Base-by-base conservation (phyloP, 2,797 vertebrate genomes). In the Myotis myotis region DNA sequence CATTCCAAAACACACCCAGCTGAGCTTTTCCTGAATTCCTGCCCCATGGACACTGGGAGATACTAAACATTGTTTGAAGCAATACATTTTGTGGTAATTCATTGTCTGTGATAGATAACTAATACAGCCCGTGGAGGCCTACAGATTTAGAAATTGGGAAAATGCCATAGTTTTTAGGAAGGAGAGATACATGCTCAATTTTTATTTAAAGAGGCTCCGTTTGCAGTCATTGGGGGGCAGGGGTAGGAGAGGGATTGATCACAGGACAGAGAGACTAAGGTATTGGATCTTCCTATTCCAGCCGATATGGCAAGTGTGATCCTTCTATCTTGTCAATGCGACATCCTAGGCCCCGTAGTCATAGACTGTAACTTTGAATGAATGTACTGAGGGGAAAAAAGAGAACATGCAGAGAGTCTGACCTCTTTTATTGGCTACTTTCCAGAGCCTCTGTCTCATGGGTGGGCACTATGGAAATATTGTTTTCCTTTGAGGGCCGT, bases 41-140 rank as follows among this genome's bases (percentile, higher is more conserved):
- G 51, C 9, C 16, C 17, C 41, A 10, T 9, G 7, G 89, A 75
- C 44, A 55, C 55, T 3, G 9, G 5, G 44, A 62, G 53, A 33
- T 30, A 16, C 2, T 23, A 8, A 17, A 1, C 6, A 6, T 2
- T 38, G 51, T 85, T 28, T 57, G 72, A 66, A 80, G 55, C 3
- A 16, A 3, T 10, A n/a, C 5, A 1, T 55, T 95, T 84, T 9
- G 20, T 17, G 10, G 17, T 33, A 6, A 28, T 30, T 57, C 10
- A 4, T 20, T 11, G 28, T 9, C 13, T 19, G 10, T 9, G 5
- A n/a, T 2, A 3, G 51, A 8, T 23, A 44, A 66, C 22, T 6
- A 51, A 30, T 2, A 22, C 5, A 1, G 20, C 13, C 13, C 1
- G 1, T 0, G 44, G 51, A 38, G 64, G 47, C 5, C 44, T 28